Evolutionary conservation across 1,140 invertebrate genomes (phyloP), one percentile per base, ranked within the genome.

Genomic region (Drosophila bocqueti): DNA sequence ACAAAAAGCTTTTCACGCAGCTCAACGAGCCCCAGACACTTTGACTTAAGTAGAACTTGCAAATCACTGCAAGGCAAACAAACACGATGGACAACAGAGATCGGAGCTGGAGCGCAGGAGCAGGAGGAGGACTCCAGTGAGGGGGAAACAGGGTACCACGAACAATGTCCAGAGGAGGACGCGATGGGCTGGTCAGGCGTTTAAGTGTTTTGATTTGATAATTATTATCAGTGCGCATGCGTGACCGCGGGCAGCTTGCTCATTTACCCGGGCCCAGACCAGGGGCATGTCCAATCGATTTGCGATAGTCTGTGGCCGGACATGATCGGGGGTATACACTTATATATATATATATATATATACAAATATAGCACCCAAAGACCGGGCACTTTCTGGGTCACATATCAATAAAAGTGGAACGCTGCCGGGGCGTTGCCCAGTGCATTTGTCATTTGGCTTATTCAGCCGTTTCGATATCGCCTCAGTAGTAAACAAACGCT

Each of bases 151-250:
- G 49, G 10, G 26, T 13, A 6, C n/a, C 15, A 43, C 24, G 49
- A 47, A 68, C 67, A 67, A 45, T 69, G 63, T 69, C 38, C 60
- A 16, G 60, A 64, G 43, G 65, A 67, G 63, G 67, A 55, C 40
- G 31, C 36, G 49, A 72, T 91, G 86, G 84, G 91, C 76, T 76
- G 86, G 83, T 65, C 91, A 72, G 79, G 78, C 83, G 83, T 91
- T 92, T 91, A 92, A 87, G 81, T 87, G 91, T 87, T 92, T 91
- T 92, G 91, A 92, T 92, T 92, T 92, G 91, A 92, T 92, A 92
- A 92, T 92, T 92, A 92, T 86, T 92, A 91, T 92, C 86, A 89
- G 86, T 66, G 69, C 60, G 83, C 86, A 86, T 92, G 91, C 85
- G 91, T 92, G 91, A 85, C 83, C 78, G 79, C 71, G 71, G 79